Conservation (phyloP, 2,888 invertebrate genomes). For the Cylindroiulus punctatus region DNA sequence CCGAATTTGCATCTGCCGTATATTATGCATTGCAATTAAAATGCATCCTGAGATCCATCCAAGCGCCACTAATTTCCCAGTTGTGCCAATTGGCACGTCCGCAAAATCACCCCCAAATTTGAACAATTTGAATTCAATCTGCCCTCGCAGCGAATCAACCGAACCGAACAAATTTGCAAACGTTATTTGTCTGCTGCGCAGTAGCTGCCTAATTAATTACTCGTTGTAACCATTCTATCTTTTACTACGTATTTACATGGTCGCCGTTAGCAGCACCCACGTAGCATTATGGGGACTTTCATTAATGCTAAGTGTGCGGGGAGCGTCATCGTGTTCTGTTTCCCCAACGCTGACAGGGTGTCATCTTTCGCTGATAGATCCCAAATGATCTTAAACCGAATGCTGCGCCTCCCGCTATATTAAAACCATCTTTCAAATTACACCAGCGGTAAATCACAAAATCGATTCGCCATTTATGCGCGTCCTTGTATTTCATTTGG, state of each 20-base stretch:
- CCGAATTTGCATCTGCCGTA: neutral
- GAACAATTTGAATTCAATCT: neutral
- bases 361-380: slow-evolving; percentile 44
- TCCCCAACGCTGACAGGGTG: slow-evolving; percentile 31
- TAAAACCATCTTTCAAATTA: slow-evolving; percentile 51
- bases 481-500: slow-evolving; percentile 36
- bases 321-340: neutral
- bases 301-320: neutral
- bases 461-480: slow-evolving; percentile 45
- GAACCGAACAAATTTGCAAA: neutral
- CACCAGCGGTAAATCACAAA: slow-evolving; percentile 27
- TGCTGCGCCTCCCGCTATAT: slow-evolving; percentile 49
- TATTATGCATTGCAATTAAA: neutral
- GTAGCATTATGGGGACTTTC: neutral
- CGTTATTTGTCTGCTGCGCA: neutral
- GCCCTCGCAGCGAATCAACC: neutral
- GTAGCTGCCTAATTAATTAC: neutral
- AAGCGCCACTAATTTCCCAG: neutral
- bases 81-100: neutral
- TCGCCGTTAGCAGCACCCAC: neutral
- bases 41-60: neutral
- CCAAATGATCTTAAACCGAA: slow-evolving; percentile 50
- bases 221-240: neutral
- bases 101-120: neutral
- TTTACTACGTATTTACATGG: neutral